phyloP scores from a whole-genome alignment of 2,113 vertebrate species.

The Cyphomyrus plagiostoma region DNA sequence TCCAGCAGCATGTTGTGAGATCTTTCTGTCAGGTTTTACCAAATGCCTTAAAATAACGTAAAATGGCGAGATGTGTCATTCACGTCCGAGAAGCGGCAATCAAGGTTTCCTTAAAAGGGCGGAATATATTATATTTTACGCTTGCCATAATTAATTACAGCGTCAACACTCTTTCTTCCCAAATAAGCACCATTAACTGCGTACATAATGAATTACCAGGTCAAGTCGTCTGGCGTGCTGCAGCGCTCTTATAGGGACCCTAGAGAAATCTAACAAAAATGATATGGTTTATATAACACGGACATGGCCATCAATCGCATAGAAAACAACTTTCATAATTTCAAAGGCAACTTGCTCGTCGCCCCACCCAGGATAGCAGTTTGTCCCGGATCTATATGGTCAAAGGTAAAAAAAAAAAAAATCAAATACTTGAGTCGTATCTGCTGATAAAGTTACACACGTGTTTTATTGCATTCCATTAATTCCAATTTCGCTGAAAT shows the following conservation, averaged over 20 bases:
- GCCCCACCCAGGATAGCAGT: background rate
- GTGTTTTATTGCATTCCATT: background rate
- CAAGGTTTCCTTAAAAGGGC: background rate
- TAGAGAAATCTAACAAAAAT: background rate
- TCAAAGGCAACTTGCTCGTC: background rate
- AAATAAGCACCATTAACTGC: conserved; percentile 22
- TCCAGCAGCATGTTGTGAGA: background rate
- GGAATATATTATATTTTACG: conserved; percentile 12
- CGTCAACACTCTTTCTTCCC: conserved; percentile 8
- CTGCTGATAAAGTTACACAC: background rate
- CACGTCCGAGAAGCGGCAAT: conserved; percentile 2
- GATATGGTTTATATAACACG: background rate
- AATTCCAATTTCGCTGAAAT: background rate
- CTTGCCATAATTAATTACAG: conserved; percentile 19
- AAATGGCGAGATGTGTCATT: background rate
- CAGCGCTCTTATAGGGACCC: background rate
- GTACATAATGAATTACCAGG: conserved; percentile 28
- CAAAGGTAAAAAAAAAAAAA: background rate
- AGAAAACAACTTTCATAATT: background rate
- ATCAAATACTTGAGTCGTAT: background rate
- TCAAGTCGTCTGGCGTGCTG: background rate
- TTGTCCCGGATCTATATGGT: background rate
- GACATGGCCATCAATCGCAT: background rate
- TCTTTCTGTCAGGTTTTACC: background rate
- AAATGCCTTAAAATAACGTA: conserved; percentile 10